Conservation (phyloP, 2,113 vertebrate species). For the Ardeotis arabs region DNA sequence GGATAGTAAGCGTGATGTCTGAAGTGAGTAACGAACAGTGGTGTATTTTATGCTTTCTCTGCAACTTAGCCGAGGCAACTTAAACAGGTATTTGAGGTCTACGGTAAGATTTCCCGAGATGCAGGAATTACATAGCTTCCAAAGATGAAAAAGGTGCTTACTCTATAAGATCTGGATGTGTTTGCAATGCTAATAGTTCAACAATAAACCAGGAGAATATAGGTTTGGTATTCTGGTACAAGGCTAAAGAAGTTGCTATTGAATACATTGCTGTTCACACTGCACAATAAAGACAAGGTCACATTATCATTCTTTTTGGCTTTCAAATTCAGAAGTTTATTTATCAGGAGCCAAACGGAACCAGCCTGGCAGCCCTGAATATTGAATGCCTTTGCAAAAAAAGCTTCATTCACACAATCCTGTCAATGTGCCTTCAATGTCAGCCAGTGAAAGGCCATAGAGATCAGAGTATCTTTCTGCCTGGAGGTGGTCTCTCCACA, state of each 20-base stretch:
- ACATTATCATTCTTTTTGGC: rapidly evolving
- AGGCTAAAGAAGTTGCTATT: background rate
- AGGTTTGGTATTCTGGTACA: background rate
- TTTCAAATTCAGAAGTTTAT: background rate
- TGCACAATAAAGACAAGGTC: background rate
- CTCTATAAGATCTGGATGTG: background rate
- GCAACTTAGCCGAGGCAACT: background rate
- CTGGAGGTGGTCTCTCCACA: background rate
- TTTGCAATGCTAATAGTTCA: background rate
- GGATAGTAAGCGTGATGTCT: background rate
- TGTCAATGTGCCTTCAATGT: background rate
- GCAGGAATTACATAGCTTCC: background rate
- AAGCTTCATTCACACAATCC: background rate
- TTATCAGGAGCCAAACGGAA: background rate
- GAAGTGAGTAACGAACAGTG: background rate
- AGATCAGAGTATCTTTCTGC: background rate
- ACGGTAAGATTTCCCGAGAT: background rate
- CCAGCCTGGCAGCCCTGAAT: background rate
- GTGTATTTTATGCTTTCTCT: background rate
- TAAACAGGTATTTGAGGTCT: background rate
- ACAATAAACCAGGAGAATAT: background rate
- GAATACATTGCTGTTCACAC: background rate
- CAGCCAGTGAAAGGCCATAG: background rate
- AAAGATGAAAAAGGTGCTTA: background rate
- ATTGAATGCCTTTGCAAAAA: background rate